These are phyloP conservation scores for Hylia prasina DNA, from an alignment of 2,113 vertebrate species.

Conservation along the genomic window DNA sequence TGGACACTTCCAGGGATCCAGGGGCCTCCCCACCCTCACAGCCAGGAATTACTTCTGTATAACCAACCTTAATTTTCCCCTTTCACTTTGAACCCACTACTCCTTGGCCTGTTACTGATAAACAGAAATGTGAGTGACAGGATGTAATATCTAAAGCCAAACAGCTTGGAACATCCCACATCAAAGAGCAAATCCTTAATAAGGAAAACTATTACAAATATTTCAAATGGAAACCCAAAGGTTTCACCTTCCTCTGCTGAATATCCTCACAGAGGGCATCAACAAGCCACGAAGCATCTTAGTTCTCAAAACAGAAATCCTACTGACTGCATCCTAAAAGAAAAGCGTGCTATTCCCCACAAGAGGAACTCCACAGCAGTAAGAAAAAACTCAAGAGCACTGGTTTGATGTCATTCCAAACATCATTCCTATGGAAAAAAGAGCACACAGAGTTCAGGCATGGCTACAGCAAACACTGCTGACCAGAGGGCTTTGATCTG, in stretches of 20 bases:
- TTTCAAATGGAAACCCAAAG: neutral
- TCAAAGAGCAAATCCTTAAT: neutral
- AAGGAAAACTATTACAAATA: neutral
- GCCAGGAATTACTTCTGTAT: rapidly evolving
- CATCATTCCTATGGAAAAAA: neutral
- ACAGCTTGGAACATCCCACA: neutral
- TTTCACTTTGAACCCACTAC: neutral
- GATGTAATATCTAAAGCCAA: neutral
- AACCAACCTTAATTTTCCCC: neutral
- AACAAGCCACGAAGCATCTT: neutral
- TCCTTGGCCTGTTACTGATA: neutral
- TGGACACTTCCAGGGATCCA: neutral
- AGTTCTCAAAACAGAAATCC: neutral
- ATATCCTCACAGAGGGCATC: neutral
- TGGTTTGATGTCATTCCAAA: neutral
- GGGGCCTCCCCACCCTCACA: rapidly evolving
- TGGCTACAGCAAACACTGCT: neutral
- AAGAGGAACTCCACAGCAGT: neutral
- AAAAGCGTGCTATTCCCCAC: rapidly evolving
- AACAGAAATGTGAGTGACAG: neutral
- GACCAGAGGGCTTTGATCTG: neutral
- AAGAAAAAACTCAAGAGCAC: neutral
- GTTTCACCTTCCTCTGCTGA: neutral
- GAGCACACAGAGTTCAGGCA: neutral
- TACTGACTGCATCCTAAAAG: neutral